Conservation (phyloP, 2,888 invertebrate species). For the Pristionchus japonicus region DNA sequence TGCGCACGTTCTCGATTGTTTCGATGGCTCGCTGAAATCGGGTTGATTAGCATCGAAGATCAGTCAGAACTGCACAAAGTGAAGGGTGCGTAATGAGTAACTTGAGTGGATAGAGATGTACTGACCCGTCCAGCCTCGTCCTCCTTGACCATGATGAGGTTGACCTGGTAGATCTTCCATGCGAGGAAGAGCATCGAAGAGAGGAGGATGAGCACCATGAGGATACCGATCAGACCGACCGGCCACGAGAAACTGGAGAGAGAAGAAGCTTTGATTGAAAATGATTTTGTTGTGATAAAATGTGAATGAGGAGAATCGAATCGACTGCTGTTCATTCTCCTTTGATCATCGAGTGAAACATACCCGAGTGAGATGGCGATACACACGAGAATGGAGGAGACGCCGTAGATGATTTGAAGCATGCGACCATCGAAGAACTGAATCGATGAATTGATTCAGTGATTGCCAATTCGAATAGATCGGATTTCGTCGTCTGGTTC, state of each 20-base stretch:
- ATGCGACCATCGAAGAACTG: conserved; percentile 76
- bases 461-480: too few relatives aligned
- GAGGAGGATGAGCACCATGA: conserved; percentile 75
- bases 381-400: conserved; percentile 75
- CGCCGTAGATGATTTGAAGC: conserved; percentile 75
- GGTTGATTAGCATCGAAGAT: background rate
- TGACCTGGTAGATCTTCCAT: conserved; percentile 76
- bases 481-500: too few relatives aligned
- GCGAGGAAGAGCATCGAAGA: conserved; percentile 76
- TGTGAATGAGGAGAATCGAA: background rate
- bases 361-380: conserved; percentile 76
- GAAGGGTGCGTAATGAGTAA: background rate
- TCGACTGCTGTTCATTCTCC: background rate
- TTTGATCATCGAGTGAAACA: background rate
- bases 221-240: conserved; percentile 74
- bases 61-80: too few relatives aligned
- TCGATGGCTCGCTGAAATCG: conserved; percentile 75
- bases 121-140: conserved; percentile 79
- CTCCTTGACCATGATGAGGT: conserved; percentile 71
- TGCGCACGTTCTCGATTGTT: conserved; percentile 77
- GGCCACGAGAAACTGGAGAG: conserved; percentile 43
- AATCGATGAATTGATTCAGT: background rate
- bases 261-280: too few relatives aligned
- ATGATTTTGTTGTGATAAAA: background rate
- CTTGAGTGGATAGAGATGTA: background rate